Evolutionary conservation across 1,140 invertebrate species (phyloP).

Genomic region (Nomia melanderi): DNA sequence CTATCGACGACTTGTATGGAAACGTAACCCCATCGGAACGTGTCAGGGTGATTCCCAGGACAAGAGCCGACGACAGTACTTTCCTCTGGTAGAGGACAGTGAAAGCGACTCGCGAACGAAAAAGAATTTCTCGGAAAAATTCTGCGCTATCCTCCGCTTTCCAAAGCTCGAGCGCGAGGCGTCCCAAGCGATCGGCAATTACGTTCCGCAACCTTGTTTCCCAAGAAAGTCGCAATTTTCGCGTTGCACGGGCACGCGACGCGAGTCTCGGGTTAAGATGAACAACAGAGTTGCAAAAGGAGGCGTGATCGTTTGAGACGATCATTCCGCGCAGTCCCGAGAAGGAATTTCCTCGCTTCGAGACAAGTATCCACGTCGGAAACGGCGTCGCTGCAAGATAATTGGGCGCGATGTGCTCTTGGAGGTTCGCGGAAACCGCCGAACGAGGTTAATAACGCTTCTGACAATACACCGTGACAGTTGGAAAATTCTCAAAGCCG

Average conservation of each 20-base stretch:
- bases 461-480: not conserved
- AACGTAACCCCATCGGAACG: not conserved
- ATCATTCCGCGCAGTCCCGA: conserved; percentile 2
- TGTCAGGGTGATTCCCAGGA: not conserved
- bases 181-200: not conserved
- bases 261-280: not conserved
- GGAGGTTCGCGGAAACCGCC: conserved; percentile 5
- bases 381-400: conserved; percentile 3
- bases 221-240: not conserved
- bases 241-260: not conserved
- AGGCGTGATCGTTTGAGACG: conserved; percentile 2
- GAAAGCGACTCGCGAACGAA: conserved; percentile 16
- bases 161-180: not conserved
- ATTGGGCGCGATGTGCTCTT: not conserved
- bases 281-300: conserved; percentile 7
- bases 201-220: not conserved
- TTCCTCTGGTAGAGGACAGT: conserved; percentile 24
- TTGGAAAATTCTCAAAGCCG: not conserved
- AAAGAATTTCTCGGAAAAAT: not conserved
- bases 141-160: conserved; percentile 1
- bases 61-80: too few relatives aligned
- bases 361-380: not conserved
- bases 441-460: not conserved
- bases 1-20: too few relatives aligned
- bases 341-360: conserved; percentile 17